Evolutionary conservation across 2,797 vertebrate genomes (phyloP), one percentile per base, ranked within the genome.

Genomic region (Argyrosomus regius): DNA sequence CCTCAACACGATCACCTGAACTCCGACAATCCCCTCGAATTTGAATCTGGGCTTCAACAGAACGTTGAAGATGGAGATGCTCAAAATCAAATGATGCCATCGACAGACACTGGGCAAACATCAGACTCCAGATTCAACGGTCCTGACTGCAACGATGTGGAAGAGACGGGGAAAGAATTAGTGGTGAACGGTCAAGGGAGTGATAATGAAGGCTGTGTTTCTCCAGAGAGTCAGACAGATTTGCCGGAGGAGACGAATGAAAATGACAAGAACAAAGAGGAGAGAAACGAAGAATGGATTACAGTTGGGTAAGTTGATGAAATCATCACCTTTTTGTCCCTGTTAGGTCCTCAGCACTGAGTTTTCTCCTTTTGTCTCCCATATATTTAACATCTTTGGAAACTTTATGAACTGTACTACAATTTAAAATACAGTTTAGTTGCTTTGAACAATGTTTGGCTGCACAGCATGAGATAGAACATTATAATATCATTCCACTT

Each of bases 261-360:
- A n/a, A 71, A 76, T 16, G 12, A 54, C 5, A 43, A 62, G 18
- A 12, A 48, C 20, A 54, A 80, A 64, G 82, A 83, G 8, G 48
- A 71, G 58, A 78, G 52, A 26, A 82, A 80, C 5, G 72, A 49
- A 0, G 46, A 75, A 43, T 92, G 86, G 88, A 76, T 87, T 61
- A 87, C 87, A 48, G 74, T 88, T 0, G 86, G 89, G 93, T 95
- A 80, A 84, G 88, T 45, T 31, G 10, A 48, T 0, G 0, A 69
- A 75, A 64, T 62, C 22, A 16, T 18, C 20, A 43, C 7, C 10
- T 7, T 54, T 52, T 48, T 39, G 11, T 22, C 3, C 54, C n/a
- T 5, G 7, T 53, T 31, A 49, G 10, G 31, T 17, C 17, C 16
- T 16, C 12, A 26, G 26, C 2, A 59, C 0, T 1, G 1, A 45